phyloP scores from a whole-genome alignment of 2,113 vertebrate species.

The Zapornia atra region DNA sequence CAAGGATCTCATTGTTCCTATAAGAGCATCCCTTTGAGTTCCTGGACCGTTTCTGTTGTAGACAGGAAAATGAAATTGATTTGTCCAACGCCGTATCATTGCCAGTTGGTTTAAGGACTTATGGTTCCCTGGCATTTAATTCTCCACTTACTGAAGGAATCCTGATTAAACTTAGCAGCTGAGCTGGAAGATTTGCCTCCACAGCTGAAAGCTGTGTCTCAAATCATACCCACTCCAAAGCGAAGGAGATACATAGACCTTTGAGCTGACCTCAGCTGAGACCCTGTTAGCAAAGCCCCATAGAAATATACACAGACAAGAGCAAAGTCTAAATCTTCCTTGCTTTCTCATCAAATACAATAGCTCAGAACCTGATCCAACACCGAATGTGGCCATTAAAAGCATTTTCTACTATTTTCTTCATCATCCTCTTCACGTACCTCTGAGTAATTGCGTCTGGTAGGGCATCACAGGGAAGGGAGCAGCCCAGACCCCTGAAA shows the following conservation, averaged over 20 bases:
- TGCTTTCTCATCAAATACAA: background rate
- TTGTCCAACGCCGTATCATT: background rate
- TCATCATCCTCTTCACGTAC: rapidly evolving
- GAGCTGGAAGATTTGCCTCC: background rate
- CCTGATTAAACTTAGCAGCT: background rate
- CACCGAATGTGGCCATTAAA: background rate
- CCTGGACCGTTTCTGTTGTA: background rate
- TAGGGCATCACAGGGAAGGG: background rate
- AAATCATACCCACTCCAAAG: background rate
- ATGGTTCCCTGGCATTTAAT: background rate
- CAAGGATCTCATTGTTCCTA: background rate
- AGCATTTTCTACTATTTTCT: background rate
- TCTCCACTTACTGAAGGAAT: background rate
- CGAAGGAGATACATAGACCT: background rate
- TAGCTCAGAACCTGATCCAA: background rate
- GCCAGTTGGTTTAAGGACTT: background rate
- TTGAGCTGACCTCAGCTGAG: background rate
- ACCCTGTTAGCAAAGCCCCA: background rate
- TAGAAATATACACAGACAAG: background rate
- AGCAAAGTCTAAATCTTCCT: background rate
- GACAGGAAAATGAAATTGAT: background rate
- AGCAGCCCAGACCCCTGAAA: background rate
- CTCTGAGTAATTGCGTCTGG: background rate
- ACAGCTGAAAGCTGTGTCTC: background rate
- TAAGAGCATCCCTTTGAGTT: background rate